Conservation (phyloP, 1,140 invertebrate genomes). For the Pseudobourletiella spinata region DNA sequence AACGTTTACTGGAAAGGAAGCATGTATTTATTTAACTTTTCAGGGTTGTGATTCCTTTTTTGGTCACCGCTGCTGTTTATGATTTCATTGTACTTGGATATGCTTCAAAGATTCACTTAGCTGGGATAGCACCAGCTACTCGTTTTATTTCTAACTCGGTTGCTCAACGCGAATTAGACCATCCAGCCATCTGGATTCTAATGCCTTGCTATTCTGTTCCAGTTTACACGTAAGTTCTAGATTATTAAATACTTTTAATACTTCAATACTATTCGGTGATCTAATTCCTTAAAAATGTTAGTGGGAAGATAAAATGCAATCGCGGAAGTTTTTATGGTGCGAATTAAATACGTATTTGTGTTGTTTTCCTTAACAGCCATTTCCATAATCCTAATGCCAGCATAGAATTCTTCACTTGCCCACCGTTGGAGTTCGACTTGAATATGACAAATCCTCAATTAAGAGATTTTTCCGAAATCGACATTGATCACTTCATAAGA, state of each 20-base stretch:
- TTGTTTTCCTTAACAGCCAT: conserved; percentile 11
- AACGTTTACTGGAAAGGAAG: no score
- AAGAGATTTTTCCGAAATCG: conserved; percentile 5
- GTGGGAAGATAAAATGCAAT: no score
- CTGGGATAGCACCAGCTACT: conserved; percentile 68
- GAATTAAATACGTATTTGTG: background rate
- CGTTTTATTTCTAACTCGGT: conserved; percentile 52
- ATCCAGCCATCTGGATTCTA: conserved; percentile 63
- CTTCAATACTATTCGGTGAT: no score
- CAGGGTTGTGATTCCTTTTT: conserved; percentile 5
- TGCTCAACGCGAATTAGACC: conserved; percentile 41
- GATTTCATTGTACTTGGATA: conserved; percentile 38
- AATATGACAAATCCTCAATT: conserved; percentile 14
- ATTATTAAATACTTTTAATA: background rate
- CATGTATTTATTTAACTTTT: no score
- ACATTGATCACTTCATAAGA: conserved; percentile 8
- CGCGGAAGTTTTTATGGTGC: no score
- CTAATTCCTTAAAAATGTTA: background rate
- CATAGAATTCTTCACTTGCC: conserved; percentile 26
- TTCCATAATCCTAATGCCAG: conserved; percentile 15
- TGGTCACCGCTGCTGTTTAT: conserved; percentile 1
- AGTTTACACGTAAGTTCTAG: conserved; percentile 55
- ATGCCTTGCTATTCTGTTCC: conserved; percentile 91
- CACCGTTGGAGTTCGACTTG: conserved; percentile 13
- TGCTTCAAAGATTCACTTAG: conserved; percentile 74